Evolutionary conservation across 2,797 vertebrate species (phyloP).

Genomic region (Enteromius argenteus): DNA sequence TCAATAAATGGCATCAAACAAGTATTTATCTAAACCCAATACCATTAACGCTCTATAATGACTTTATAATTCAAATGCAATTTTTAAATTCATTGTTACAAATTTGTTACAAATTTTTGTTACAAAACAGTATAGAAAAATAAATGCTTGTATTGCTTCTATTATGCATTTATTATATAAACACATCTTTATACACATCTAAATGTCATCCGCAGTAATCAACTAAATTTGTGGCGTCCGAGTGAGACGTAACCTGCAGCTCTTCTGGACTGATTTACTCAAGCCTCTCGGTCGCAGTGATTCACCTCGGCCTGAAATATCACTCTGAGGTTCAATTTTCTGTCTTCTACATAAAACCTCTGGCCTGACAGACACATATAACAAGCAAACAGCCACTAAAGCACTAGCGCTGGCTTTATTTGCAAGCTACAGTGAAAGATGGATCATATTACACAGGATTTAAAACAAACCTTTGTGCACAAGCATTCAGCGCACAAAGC

Average conservation of each 20-base stretch:
- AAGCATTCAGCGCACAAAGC: conserved; percentile 41
- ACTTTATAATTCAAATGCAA: too few species aligned
- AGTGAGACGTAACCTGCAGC: not conserved
- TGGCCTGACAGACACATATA: conserved; percentile 42
- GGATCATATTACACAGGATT: conserved; percentile 52
- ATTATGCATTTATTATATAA: too few species aligned
- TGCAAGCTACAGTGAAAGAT: conserved; percentile 54
- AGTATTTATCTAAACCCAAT: not conserved
- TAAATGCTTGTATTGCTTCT: not conserved
- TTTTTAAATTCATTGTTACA: too few species aligned
- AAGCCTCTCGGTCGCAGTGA: not conserved
- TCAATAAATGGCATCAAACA: not conserved
- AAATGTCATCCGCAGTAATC: not conserved
- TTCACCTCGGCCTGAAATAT: conserved; percentile 23
- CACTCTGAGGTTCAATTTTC: conserved; percentile 18
- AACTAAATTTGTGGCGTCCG: not conserved
- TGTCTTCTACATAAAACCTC: conserved; percentile 19
- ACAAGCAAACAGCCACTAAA: conserved; percentile 35
- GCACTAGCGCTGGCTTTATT: conserved; percentile 31
- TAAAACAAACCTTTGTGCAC: conserved; percentile 46
- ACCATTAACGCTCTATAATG: not conserved
- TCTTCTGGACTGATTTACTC: conserved; percentile 8
- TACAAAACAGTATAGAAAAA: not conserved
- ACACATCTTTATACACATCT: too few species aligned
- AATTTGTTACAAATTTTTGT: too few species aligned